A percentile compares a stretch with the other conserved stretches of the same genome.
phyloP scores from a whole-genome alignment of 2,888 invertebrate species.

The Carpatolechia fugitivella region DNA sequence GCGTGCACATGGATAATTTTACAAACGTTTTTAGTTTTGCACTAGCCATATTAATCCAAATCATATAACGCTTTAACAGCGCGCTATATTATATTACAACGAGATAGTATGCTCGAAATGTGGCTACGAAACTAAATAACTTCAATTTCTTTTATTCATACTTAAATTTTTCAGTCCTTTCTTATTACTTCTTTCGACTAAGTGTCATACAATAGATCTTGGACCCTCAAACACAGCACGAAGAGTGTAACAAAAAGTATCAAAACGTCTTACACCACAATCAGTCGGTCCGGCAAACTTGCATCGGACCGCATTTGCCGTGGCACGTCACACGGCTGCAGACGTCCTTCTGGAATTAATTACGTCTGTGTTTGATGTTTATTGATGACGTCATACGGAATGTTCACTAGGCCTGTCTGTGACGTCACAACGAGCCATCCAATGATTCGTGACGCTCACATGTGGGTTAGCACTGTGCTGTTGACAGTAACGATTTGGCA shows the following conservation, averaged over 20 bases:
- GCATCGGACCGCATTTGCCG: constrained; percentile 10
- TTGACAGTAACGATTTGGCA: neutral
- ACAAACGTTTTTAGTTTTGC: no score
- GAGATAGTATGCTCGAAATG: no score
- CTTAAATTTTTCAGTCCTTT: no score
- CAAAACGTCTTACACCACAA: constrained; percentile 27
- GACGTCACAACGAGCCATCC: neutral
- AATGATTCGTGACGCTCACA: neutral
- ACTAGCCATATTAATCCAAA: no score
- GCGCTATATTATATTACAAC: no score
- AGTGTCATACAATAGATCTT: no score
- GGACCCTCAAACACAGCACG: no score
- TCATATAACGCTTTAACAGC: no score
- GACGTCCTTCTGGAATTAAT: constrained; percentile 50
- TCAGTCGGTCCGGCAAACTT: neutral
- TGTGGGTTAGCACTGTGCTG: neutral
- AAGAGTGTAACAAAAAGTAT: constrained; percentile 28
- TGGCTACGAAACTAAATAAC: no score
- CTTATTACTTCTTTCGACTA: no score
- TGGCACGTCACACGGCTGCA: constrained; percentile 44
- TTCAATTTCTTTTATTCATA: no score
- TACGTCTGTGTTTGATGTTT: constrained; percentile 26
- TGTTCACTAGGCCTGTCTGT: neutral
- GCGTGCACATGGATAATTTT: no score
- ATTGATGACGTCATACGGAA: constrained; percentile 19